Percentiles rank a stretch among this genome's conserved stretches.
Evolutionary conservation across 2,888 invertebrate species (phyloP).

Genomic region (Platycnemis pennipes): DNA sequence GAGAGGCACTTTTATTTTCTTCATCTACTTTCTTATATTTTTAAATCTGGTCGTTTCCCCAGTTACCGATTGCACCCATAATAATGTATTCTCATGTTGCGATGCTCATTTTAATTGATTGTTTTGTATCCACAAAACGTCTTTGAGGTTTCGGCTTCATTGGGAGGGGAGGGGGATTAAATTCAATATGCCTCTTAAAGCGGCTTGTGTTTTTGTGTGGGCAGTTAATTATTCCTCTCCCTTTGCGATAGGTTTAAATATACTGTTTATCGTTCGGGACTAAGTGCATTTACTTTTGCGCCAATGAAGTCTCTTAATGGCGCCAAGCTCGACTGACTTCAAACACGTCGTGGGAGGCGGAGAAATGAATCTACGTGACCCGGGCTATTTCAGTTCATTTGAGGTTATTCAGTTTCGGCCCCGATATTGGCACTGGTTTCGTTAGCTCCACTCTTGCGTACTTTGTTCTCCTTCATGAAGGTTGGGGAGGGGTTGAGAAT

Average conservation of each 20-base stretch:
- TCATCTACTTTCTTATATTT: too few relatives aligned
- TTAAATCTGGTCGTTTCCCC: too few relatives aligned
- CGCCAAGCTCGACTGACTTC: background rate
- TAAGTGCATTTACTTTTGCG: conserved; percentile 14
- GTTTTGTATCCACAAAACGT: background rate
- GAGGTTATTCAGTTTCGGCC: background rate
- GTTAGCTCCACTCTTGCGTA: background rate
- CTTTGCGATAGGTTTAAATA: background rate
- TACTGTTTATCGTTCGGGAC: background rate
- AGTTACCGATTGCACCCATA: too few relatives aligned
- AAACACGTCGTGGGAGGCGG: background rate
- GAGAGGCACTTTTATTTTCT: too few relatives aligned
- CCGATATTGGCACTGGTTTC: background rate
- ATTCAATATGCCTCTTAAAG: background rate
- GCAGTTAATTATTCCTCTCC: background rate
- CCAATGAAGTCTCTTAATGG: background rate
- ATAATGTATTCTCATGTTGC: too few relatives aligned
- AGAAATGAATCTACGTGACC: background rate
- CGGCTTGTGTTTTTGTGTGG: background rate
- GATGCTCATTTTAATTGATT: background rate
- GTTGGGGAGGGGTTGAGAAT: background rate
- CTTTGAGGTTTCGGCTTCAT: background rate
- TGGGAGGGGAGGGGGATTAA: background rate
- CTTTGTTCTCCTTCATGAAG: background rate
- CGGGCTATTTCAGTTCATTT: background rate